These are phyloP conservation scores for Scotopteryx bipunctaria DNA, from an alignment of 2,888 invertebrate species.

Conservation along the genomic window DNA sequence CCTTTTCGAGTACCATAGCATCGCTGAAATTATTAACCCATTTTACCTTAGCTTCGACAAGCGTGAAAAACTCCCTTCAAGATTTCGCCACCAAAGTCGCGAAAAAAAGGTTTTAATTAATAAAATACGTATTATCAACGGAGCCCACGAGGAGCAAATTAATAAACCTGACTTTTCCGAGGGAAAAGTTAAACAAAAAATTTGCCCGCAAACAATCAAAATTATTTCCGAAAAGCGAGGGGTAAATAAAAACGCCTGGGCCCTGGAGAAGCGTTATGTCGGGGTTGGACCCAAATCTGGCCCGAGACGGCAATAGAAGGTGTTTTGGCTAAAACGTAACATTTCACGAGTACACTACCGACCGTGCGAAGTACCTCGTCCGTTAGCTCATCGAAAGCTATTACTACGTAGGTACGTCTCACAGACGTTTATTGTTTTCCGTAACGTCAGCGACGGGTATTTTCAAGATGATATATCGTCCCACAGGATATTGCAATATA, in stretches of 20 bases:
- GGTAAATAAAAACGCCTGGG: constrained; percentile 35
- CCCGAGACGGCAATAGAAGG: constrained; percentile 59
- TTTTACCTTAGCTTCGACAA: constrained; percentile 9
- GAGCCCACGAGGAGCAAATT: constrained; percentile 38
- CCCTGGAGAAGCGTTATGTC: constrained; percentile 52
- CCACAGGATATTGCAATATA: constrained; percentile 50
- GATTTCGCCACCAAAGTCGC: constrained; percentile 32
- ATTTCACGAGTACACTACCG: constrained; percentile 48
- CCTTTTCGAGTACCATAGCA: neutral
- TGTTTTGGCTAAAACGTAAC: constrained; percentile 64
- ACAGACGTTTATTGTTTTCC: constrained; percentile 50
- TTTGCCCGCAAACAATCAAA: constrained; percentile 39
- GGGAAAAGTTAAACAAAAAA: constrained; percentile 37
- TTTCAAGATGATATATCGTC: constrained; percentile 46
- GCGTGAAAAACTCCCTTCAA: constrained; percentile 29
- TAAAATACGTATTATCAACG: constrained; percentile 38
- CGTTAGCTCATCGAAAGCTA: constrained; percentile 5
- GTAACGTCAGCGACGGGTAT: constrained; percentile 37
- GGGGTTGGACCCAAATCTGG: constrained; percentile 50
- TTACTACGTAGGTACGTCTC: constrained; percentile 2
- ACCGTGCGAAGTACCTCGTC: constrained; percentile 32
- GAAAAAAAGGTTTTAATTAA: constrained; percentile 41
- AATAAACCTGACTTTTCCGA: constrained; percentile 35
- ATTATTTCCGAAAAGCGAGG: constrained; percentile 38
- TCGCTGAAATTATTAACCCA: neutral